These are phyloP conservation scores for Argyra leucocephala DNA, from an alignment of 2,888 invertebrate species.

Conservation along the genomic window DNA sequence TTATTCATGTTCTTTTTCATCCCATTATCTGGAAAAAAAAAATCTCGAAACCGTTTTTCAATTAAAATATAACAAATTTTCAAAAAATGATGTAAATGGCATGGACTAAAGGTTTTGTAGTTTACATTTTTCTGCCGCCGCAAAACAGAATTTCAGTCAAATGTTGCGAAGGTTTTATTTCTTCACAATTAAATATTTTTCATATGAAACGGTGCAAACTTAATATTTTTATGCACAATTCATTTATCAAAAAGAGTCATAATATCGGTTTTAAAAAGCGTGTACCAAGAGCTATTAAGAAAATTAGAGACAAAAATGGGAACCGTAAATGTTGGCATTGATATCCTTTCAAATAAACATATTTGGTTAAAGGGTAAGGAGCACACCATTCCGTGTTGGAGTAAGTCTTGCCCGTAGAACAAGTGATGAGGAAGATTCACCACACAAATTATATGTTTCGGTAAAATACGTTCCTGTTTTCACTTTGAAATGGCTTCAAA, in stretches of 20 bases:
- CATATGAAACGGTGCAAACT: no score
- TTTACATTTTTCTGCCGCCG: no score
- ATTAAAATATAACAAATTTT: no score
- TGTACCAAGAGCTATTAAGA: constrained; percentile 95
- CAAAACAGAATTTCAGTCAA: no score
- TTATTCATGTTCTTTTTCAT: no score
- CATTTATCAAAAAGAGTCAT: constrained; percentile 96
- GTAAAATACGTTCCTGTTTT: constrained; percentile 93
- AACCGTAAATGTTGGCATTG: constrained; percentile 95
- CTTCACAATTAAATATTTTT: no score
- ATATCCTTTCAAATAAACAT: constrained; percentile 95
- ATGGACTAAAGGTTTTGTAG: no score
- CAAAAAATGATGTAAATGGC: no score
- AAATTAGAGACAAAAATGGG: constrained; percentile 97
- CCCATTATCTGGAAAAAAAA: no score
- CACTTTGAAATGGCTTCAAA: constrained; percentile 86
- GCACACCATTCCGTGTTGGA: constrained; percentile 95
- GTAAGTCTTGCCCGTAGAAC: constrained; percentile 92
- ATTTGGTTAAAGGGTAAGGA: constrained; percentile 98
- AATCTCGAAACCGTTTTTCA: no score
- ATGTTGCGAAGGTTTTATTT: no score
- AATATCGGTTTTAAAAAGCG: constrained; percentile 96
- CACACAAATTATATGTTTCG: constrained; percentile 94
- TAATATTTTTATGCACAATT: constrained; percentile 95
- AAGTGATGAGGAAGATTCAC: constrained; percentile 98